Percentiles rank a stretch among this genome's conserved stretches.
phyloP scores from a whole-genome alignment of 2,113 vertebrate species.

The Seriola quinqueradiata region DNA sequence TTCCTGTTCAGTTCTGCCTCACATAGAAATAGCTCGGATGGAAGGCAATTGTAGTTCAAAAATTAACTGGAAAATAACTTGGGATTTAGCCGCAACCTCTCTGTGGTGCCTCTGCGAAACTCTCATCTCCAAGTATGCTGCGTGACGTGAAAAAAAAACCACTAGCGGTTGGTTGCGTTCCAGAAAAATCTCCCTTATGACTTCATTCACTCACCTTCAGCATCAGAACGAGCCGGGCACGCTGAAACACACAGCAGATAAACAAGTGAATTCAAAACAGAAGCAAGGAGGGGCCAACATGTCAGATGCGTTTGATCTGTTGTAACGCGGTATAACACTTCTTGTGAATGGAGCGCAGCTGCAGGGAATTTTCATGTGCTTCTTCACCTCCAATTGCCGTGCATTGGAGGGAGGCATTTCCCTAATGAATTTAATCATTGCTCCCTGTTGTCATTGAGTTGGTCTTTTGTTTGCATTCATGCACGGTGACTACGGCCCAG shows the following conservation, averaged over 20 bases:
- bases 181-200: constrained; percentile 26
- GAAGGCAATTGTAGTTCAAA: constrained; percentile 24
- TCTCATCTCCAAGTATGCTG: constrained; percentile 7
- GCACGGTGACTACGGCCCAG: constrained; percentile 18
- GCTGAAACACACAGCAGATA: neutral
- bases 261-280: constrained; percentile 28
- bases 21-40: constrained; percentile 12
- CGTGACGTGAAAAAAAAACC: neutral
- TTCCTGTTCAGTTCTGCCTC: constrained; percentile 10
- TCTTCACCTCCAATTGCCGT: constrained; percentile 45
- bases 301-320: constrained; percentile 39
- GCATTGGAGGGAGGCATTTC: constrained; percentile 52
- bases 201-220: constrained; percentile 27
- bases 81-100: constrained; percentile 31
- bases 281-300: constrained; percentile 23
- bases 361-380: constrained; percentile 39
- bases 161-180: neutral
- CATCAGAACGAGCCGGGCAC: neutral
- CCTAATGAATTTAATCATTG: constrained; percentile 60
- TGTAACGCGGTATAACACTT: constrained; percentile 11
- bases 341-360: constrained; percentile 35
- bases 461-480: constrained; percentile 47
- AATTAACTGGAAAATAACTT: constrained; percentile 47
- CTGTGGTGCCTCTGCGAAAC: neutral
- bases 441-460: constrained; percentile 45